Percentiles rank a stretch among this genome's conserved stretches.
Evolutionary conservation across 2,797 vertebrate species (phyloP).

Genomic region (Oophaga sylvatica): DNA sequence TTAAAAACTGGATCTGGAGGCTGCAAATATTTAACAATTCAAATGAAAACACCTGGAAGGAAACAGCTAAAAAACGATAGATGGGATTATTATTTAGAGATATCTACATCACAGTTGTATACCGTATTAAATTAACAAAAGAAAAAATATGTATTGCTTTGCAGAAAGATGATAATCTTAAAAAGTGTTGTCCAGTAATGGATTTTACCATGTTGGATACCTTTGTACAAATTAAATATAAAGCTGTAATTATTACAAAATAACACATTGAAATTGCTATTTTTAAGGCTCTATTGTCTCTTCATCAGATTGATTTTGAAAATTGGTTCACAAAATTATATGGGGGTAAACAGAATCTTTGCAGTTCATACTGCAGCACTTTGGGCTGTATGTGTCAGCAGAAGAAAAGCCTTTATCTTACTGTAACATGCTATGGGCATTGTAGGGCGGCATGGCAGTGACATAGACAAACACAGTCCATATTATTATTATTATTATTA

Average conservation of each 20-base stretch:
- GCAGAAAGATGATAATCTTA: background rate
- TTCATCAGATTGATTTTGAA: too few species aligned
- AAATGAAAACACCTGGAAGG: conserved; percentile 1
- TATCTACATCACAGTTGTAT: background rate
- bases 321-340: too few species aligned
- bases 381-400: too few species aligned
- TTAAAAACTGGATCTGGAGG: conserved; percentile 7
- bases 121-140: background rate
- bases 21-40: background rate
- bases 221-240: background rate
- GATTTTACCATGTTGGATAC: background rate
- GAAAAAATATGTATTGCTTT: background rate
- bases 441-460: too few species aligned
- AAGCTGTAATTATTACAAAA: background rate
- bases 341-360: too few species aligned
- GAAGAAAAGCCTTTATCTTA: too few species aligned
- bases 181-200: background rate
- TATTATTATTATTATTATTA: too few species aligned
- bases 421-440: too few species aligned
- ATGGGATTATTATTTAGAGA: background rate
- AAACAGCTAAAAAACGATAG: background rate
- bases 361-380: too few species aligned
- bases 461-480: too few species aligned
- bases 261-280: background rate
- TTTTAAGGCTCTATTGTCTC: background rate